A percentile compares a stretch with the other conserved stretches of the same genome.
phyloP scores from a whole-genome alignment of 2,113 vertebrate genomes.

The Sprattus sprattus region DNA sequence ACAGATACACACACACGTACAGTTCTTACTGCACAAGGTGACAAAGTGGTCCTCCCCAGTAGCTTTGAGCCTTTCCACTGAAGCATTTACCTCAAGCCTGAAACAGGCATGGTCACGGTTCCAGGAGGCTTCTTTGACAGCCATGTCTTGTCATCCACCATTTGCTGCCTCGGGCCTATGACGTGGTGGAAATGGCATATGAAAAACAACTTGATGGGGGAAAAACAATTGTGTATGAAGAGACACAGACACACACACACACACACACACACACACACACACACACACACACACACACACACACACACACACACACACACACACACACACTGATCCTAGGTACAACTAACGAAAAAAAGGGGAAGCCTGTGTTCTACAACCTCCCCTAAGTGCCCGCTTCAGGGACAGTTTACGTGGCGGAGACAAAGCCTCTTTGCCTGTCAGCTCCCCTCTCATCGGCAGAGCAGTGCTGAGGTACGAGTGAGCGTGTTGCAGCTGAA shows the following conservation, averaged over 20 bases:
- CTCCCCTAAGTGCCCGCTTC: conserved; percentile 73
- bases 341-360: conserved; percentile 50
- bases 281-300: neutral
- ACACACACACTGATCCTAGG: neutral
- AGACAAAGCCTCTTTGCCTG: conserved; percentile 75
- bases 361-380: conserved; percentile 65
- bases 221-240: conserved; percentile 57
- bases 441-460: conserved; percentile 71
- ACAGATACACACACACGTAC: conserved; percentile 3
- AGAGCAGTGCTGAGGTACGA: neutral
- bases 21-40: conserved; percentile 46
- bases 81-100: conserved; percentile 51
- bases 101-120: conserved; percentile 71
- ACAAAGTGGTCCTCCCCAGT: conserved; percentile 50
- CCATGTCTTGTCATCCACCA: conserved; percentile 55
- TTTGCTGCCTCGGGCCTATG: conserved; percentile 67
- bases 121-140: conserved; percentile 61
- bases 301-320: neutral
- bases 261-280: neutral
- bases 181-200: conserved; percentile 65
- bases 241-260: neutral
- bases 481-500: conserved; percentile 13
- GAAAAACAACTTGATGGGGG: conserved; percentile 55
- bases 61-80: conserved; percentile 65
- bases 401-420: conserved; percentile 75